phyloP scores from a whole-genome alignment of 1,140 invertebrate genomes.

The Drosophila varians region DNA sequence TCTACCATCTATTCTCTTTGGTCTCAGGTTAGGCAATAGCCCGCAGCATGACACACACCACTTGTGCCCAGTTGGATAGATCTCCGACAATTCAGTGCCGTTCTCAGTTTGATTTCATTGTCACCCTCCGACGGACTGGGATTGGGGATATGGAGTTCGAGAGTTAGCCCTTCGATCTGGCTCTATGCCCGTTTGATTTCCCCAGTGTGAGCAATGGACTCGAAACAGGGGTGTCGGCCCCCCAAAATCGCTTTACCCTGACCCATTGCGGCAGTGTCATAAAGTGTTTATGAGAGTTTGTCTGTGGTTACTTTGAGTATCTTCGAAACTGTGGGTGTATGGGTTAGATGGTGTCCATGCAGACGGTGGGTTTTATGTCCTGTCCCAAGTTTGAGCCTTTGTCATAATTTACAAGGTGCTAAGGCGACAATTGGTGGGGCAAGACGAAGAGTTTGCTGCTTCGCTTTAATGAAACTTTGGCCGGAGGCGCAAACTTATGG shows the following conservation, averaged over 20 bases:
- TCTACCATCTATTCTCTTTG: not conserved
- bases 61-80: conserved; percentile 8
- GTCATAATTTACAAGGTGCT: conserved; percentile 76
- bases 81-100: too few species aligned
- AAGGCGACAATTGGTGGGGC: conserved; percentile 70
- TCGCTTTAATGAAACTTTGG: too few species aligned
- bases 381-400: conserved; percentile 45
- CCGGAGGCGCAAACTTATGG: not conserved
- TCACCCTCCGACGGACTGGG: too few species aligned
- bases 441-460: conserved; percentile 8
- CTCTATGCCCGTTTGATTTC: conserved; percentile 70
- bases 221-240: conserved; percentile 18
- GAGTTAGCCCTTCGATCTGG: conserved; percentile 11
- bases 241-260: conserved; percentile 16
- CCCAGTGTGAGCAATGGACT: conserved; percentile 60
- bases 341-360: not conserved
- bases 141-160: conserved; percentile 28
- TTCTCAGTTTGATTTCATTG: conserved; percentile 73
- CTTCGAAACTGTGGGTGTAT: conserved; percentile 9
- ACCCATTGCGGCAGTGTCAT: conserved; percentile 54
- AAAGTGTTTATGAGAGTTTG: conserved; percentile 73
- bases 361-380: conserved; percentile 56
- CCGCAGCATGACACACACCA: conserved; percentile 34
- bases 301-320: conserved; percentile 40
- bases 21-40: conserved; percentile 32